A percentile compares a stretch with the other conserved stretches of the same genome.
These are phyloP conservation scores for Coelopa frigida DNA, from an alignment of 1,140 invertebrate genomes.

Conservation along the genomic window DNA sequence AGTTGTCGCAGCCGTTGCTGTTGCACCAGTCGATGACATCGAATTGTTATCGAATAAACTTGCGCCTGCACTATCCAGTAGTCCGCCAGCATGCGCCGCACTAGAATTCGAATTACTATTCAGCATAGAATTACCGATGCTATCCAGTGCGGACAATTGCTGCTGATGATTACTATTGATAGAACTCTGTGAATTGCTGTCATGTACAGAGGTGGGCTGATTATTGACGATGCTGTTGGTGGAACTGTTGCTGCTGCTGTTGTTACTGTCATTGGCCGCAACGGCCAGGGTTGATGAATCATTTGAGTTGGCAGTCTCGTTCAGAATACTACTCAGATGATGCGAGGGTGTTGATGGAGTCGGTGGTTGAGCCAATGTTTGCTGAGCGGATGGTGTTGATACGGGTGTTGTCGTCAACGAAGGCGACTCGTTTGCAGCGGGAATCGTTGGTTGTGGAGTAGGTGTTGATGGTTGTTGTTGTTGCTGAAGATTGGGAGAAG, in stretches of 20 bases:
- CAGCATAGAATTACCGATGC: slow-evolving; percentile 13
- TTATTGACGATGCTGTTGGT: slow-evolving; percentile 43
- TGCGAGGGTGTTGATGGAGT: slow-evolving; percentile 30
- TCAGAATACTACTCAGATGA: slow-evolving; percentile 38
- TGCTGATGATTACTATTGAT: slow-evolving; percentile 37
- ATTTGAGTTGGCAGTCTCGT: slow-evolving; percentile 40
- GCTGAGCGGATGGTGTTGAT: not conserved
- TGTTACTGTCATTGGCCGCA: slow-evolving; percentile 40
- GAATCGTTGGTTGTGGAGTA: not conserved
- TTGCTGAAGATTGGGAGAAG: slow-evolving; percentile 8
- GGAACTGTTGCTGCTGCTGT: slow-evolving; percentile 41
- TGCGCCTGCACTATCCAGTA: slow-evolving; percentile 24
- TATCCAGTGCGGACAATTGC: slow-evolving; percentile 28
- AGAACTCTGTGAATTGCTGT: slow-evolving; percentile 41
- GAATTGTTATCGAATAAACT: slow-evolving; percentile 39
- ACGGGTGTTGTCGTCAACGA: not conserved
- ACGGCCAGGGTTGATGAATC: slow-evolving; percentile 39
- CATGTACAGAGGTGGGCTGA: slow-evolving; percentile 40
- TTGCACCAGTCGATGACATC: slow-evolving; percentile 37
- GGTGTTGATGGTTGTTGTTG: not conserved
- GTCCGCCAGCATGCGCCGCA: slow-evolving; percentile 14
- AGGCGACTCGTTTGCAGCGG: not conserved
- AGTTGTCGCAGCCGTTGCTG: slow-evolving; percentile 25
- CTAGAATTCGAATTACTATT: slow-evolving; percentile 35
- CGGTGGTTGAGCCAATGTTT: slow-evolving; percentile 13